phyloP scores from a whole-genome alignment of 2,113 vertebrate species.

The Lophius piscatorius region DNA sequence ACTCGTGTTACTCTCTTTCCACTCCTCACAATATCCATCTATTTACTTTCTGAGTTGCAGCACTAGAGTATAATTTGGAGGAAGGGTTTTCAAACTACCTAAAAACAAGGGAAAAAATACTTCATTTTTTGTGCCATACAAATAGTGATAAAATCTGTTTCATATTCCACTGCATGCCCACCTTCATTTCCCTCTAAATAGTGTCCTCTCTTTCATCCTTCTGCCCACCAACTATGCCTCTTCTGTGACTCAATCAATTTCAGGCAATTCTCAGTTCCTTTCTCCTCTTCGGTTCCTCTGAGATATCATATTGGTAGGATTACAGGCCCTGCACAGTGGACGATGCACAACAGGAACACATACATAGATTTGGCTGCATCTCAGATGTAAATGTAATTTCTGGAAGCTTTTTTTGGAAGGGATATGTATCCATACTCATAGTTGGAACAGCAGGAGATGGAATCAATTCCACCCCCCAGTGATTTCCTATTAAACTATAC shows the following conservation, averaged over 20 bases:
- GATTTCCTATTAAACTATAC: conserved; percentile 49
- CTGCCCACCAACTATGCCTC: conserved; percentile 16
- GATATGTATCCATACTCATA: conserved; percentile 9
- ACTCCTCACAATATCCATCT: conserved; percentile 15
- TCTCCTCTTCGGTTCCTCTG: conserved; percentile 9
- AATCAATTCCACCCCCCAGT: conserved; percentile 65
- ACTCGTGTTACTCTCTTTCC: conserved; percentile 39
- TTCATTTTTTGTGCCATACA: conserved; percentile 15
- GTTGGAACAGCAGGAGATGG: conserved; percentile 49
- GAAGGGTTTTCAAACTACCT: conserved; percentile 12
- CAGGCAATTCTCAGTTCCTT: conserved; percentile 42
- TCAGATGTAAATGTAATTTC: conserved; percentile 31
- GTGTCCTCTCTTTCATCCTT: conserved; percentile 16
- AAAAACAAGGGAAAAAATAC: conserved; percentile 20
- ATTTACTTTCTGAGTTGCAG: conserved; percentile 35
- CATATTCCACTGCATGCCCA: conserved; percentile 18
- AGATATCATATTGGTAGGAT: conserved; percentile 49
- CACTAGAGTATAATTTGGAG: conserved; percentile 7
- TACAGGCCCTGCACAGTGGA: conserved; percentile 5
- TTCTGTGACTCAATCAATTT: conserved; percentile 18
- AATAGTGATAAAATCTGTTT: conserved; percentile 29
- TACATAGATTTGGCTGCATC: conserved; percentile 14
- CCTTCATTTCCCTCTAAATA: conserved; percentile 16
- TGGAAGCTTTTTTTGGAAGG: conserved; percentile 27
- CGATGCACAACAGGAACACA: conserved; percentile 37